These are phyloP conservation scores for Otolemur crassicaudatus DNA, from an alignment of 2,797 vertebrate genomes.

Conservation along the genomic window DNA sequence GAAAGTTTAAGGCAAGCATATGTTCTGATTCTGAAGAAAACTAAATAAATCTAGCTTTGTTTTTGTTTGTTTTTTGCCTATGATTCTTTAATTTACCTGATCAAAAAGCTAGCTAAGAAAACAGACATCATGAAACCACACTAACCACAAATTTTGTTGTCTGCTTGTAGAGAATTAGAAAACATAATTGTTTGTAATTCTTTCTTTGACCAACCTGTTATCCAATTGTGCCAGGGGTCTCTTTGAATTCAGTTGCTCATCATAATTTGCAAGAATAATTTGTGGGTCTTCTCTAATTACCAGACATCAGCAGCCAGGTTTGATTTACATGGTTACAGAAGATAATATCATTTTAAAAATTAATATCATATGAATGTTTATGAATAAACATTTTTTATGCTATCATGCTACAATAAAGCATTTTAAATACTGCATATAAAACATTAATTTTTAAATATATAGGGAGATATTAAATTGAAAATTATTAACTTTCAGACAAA, in stretches of 20 bases:
- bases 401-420: not conserved
- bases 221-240: not conserved
- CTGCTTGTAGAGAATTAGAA: constrained; percentile 51
- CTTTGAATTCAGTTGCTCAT: constrained; percentile 58
- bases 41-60: not conserved
- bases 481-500: constrained; percentile 20
- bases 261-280: constrained; percentile 56
- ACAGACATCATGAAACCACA: not conserved
- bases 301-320: constrained; percentile 27
- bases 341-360: constrained; percentile 34
- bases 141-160: not conserved
- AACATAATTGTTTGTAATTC: constrained; percentile 42
- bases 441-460: constrained; percentile 4
- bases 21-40: not conserved
- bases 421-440: not conserved
- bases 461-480: not conserved
- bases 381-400: constrained; percentile 15
- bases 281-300: constrained; percentile 42
- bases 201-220: constrained; percentile 52
- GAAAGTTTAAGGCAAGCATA: not conserved
- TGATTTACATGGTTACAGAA: constrained; percentile 27
- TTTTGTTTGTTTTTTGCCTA: not conserved
- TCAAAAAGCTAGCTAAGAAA: constrained; percentile 50
- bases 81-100: not conserved
- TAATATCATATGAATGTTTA: constrained; percentile 43